These are phyloP conservation scores for Athene cunicularia DNA, from an alignment of 2,113 vertebrate genomes.

Conservation along the genomic window DNA sequence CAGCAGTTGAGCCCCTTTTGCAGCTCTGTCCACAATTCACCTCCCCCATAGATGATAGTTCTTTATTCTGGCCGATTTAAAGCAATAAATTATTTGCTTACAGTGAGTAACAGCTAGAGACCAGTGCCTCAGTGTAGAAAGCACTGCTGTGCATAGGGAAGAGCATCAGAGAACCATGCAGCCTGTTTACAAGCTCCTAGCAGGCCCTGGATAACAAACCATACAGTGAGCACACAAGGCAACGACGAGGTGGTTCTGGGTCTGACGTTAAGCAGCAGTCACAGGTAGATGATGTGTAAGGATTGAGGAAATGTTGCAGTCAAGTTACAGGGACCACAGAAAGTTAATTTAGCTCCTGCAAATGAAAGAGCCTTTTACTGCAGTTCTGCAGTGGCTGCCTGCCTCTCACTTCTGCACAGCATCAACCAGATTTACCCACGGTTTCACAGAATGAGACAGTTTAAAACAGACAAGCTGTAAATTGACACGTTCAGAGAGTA, in stretches of 20 bases:
- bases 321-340: neutral
- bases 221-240: neutral
- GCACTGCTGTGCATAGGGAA: neutral
- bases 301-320: neutral
- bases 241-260: neutral
- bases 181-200: neutral
- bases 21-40: neutral
- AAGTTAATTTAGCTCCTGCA: neutral
- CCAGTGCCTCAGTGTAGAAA: neutral
- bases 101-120: neutral
- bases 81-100: neutral
- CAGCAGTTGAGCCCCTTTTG: neutral
- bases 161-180: rapidly evolving
- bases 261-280: neutral
- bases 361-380: neutral
- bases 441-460: neutral
- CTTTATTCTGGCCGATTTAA: neutral
- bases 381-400: neutral
- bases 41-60: too few species aligned
- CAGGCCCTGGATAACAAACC: neutral
- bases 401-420: neutral
- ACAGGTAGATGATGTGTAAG: neutral
- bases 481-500: neutral
- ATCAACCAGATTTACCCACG: neutral
- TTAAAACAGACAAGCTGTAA: neutral